Evolutionary conservation across 1,140 invertebrate species (phyloP).

Genomic region (Plectrocnemia conspersa): DNA sequence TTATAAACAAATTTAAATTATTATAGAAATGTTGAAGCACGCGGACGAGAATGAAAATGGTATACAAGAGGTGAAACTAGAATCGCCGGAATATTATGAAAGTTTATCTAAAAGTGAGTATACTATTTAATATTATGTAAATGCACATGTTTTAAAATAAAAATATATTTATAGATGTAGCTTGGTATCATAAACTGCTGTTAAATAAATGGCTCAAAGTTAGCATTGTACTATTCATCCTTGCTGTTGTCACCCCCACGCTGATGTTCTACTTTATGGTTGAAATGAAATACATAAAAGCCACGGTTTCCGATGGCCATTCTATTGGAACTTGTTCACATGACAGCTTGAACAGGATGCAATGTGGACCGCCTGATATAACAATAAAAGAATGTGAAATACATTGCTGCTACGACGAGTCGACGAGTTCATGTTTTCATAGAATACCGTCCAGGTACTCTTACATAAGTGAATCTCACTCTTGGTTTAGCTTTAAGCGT

Average conservation of each 20-base stretch:
- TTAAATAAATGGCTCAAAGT: slow-evolving; percentile 26
- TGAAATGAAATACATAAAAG: slow-evolving; percentile 5
- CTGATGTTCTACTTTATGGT: slow-evolving; percentile 21
- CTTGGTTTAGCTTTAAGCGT: background rate
- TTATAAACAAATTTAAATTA: background rate
- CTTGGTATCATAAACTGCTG: slow-evolving; percentile 28
- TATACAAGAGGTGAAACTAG: background rate
- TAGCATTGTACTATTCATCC: slow-evolving; percentile 10
- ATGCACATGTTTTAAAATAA: background rate
- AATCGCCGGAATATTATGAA: slow-evolving; percentile 12
- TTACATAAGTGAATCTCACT: slow-evolving; percentile 19
- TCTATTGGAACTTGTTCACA: slow-evolving; percentile 26
- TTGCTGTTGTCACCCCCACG: slow-evolving; percentile 8
- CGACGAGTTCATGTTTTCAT: slow-evolving; percentile 24
- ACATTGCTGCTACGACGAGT: slow-evolving; percentile 28
- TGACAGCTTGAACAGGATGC: slow-evolving; percentile 7
- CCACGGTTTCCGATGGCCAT: slow-evolving; percentile 7
- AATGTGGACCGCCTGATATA: slow-evolving; percentile 10
- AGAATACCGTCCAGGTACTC: slow-evolving; percentile 25
- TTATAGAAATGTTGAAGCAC: slow-evolving; percentile 11
- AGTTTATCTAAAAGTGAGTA: slow-evolving; percentile 6
- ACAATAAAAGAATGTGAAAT: slow-evolving; percentile 1
- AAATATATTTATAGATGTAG: slow-evolving; percentile 21
- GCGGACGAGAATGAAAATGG: slow-evolving; percentile 8
- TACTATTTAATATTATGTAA: background rate